Evolutionary conservation across 1,140 invertebrate genomes (phyloP), one percentile per base, ranked within the genome.

Genomic region (Adelges cooleyi): DNA sequence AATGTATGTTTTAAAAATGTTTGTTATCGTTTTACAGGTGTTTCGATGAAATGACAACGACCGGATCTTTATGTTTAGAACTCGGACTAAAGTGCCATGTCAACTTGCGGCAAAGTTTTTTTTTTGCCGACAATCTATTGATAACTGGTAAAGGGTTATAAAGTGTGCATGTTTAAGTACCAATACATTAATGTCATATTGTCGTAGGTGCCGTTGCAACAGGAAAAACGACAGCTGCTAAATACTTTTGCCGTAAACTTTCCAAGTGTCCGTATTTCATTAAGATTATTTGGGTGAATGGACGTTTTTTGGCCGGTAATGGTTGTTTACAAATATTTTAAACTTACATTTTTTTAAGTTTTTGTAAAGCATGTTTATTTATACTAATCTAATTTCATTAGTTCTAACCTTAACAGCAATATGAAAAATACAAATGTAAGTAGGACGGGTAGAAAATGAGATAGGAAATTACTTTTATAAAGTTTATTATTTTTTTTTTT

Each of bases 181-280:
- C 15, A n/a, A 18, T 5, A 44, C 10, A 17, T 44, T 18, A 17
- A 23, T 22, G 8, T 27, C n/a, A n/a, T 42, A 40, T 17, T 59
- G 15, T 33, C 29, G 3, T 33, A 62, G 56, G 56, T 20, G 0
- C 18, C 3, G n/a, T 46, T n/a, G 25, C 25, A 15, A 20, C 56
- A 18, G 65, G 51, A 51, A 54, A 66, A 46, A 66, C 51, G 15
- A 18, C 51, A 22, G n/a, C 25, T n/a, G 49, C 51, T 9, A 54
- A 66, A 29, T 42, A 52, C 36, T 52, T 65, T 5, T 65, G 46
- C 20, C 0, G 51, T 9, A 42, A 65, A 17, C 5, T 65, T 51
- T 51, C 36, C 2, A 52, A 38, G 4, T 36, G 20, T 40, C 65
- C 65, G 2, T 66, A 54, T 56, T 66, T 66, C 56, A 51, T 54